Percentiles rank a stretch among this genome's conserved stretches.
These are phyloP conservation scores for Aporrectodea caliginosa DNA, from an alignment of 1,140 invertebrate genomes.

Conservation along the genomic window DNA sequence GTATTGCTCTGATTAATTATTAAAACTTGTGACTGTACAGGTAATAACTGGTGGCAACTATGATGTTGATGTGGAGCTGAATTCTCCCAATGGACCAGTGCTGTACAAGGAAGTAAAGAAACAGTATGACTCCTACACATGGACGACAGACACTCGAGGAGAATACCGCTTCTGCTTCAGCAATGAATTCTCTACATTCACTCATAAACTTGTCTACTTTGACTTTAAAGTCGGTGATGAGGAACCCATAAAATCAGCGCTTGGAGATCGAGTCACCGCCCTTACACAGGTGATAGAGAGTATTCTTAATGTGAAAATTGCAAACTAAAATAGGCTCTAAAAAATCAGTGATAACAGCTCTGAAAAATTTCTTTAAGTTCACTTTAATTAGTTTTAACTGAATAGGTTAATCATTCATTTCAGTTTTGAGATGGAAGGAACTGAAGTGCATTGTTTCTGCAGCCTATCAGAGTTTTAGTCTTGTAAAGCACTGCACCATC, in stretches of 20 bases:
- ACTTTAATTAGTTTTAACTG: too few species aligned
- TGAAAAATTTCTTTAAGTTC: too few species aligned
- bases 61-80: conserved; percentile 91
- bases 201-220: conserved; percentile 99
- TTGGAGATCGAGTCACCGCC: conserved; percentile 84
- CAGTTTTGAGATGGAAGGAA: too few species aligned
- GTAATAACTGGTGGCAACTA: conserved; percentile 98
- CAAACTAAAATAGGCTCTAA: too few species aligned
- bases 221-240: conserved; percentile 96
- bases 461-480: too few species aligned
- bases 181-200: conserved; percentile 99
- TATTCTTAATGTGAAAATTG: too few species aligned
- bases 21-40: too few species aligned
- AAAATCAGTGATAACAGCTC: too few species aligned
- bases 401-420: too few species aligned
- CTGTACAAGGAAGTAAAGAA: conserved; percentile 89
- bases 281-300: conserved; percentile 91
- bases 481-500: too few species aligned
- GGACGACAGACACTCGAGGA: conserved; percentile 70
- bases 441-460: too few species aligned
- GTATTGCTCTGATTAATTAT: too few species aligned
- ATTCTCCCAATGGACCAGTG: conserved; percentile 80
- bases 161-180: conserved; percentile 89
- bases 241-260: conserved; percentile 68
- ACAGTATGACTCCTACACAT: conserved; percentile 89